Evolutionary conservation across 2,888 invertebrate genomes (phyloP), one percentile per base, ranked within the genome.

Genomic region (Heliconius sara): DNA sequence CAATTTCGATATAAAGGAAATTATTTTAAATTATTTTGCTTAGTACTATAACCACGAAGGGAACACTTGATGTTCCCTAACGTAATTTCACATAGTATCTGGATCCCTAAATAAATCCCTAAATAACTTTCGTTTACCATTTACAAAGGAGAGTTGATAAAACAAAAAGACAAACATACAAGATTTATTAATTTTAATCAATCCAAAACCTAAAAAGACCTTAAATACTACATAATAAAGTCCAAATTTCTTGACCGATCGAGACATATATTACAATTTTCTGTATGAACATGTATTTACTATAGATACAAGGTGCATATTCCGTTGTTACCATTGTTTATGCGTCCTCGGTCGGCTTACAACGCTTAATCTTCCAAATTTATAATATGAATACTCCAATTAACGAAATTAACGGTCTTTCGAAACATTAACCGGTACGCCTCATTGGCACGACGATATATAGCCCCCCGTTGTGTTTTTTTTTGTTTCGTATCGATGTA

Each of bases 301-400:
- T 39, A 16, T 65, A 27, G 30, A 43, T 34, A 57, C 22, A 73
- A 30, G 72, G 72, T 73, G 72, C 57, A 73, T 73, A 34, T 73
- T 73, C 22, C 57, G 57, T 60, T 57, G 72, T 57, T 57, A 12
- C 52, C 30, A 72, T 30, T 72, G 57, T 72, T 57, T 52, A 57
- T 72, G 72, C 57, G 72, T 57, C 30, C 22, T 73, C 72, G 72
- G 72, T 73, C 72, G 57, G 72, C 72, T 70, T 47, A 57, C 57
- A 73, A 30, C 73, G 88, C 87, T 91, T 91, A 90, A 91, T 90
- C 88, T 88, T 85, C 80, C 88, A 87, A 91, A 84, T 82, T 83
- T 91, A 91, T 90, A 89, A 89, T 89, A 89, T 89, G 90, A 90
- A 89, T 87, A 90, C 90, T 90, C 91, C 91, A 91, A 90, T 93